These are phyloP conservation scores for Alouatta palliata DNA, from an alignment of 2,113 vertebrate species.

Conservation along the genomic window DNA sequence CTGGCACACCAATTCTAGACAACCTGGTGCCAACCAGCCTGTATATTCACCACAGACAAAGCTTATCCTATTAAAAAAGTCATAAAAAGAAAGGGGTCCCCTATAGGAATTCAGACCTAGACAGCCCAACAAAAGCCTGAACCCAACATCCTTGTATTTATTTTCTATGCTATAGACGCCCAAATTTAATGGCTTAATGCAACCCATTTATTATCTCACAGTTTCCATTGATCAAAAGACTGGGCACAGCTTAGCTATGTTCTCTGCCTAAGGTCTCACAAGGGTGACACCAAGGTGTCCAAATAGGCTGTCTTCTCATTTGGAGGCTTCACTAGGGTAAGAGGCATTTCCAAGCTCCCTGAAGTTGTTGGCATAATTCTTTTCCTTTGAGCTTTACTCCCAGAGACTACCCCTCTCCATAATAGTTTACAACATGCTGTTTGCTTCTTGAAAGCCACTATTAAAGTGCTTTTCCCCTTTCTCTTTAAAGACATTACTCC, in stretches of 20 bases:
- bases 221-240: neutral
- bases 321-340: neutral
- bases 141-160: neutral
- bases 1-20: neutral
- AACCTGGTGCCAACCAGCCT: neutral
- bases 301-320: neutral
- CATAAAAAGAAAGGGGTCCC: neutral
- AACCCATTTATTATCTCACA: neutral
- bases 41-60: neutral
- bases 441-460: neutral
- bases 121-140: neutral
- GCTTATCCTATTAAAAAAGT: neutral
- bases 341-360: neutral
- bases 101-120: neutral
- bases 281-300: neutral
- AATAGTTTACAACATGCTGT: neutral
- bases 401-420: neutral
- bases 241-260: neutral
- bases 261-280: neutral
- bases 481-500: neutral
- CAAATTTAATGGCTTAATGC: neutral
- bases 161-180: neutral
- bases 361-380: neutral
- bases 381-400: neutral
- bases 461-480: neutral